These are phyloP conservation scores for Calonectris borealis DNA, from an alignment of 2,113 vertebrate species.

Conservation along the genomic window DNA sequence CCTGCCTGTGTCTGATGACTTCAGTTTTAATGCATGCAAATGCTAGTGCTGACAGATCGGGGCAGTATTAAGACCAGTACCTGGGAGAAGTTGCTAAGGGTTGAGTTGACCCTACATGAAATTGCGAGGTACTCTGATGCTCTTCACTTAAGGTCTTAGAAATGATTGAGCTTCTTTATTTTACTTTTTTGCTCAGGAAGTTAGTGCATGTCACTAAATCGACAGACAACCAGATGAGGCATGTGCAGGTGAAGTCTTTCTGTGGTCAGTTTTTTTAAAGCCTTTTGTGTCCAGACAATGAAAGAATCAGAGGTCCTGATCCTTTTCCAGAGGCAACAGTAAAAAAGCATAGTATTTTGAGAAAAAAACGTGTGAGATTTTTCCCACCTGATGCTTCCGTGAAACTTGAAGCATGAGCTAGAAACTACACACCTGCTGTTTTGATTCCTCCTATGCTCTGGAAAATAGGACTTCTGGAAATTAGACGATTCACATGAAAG, in stretches of 20 bases:
- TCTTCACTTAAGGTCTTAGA: not conserved
- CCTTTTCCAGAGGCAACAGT: not conserved
- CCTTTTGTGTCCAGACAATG: not conserved
- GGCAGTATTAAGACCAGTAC: not conserved
- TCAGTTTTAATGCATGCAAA: not conserved
- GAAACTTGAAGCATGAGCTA: not conserved
- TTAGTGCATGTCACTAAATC: not conserved
- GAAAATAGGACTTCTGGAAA: not conserved
- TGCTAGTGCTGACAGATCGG: not conserved
- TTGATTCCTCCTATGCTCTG: not conserved
- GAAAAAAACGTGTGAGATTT: not conserved
- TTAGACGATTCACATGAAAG: not conserved
- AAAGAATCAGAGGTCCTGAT: not conserved
- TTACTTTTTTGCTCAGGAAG: not conserved
- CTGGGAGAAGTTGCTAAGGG: not conserved
- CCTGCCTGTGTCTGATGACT: not conserved
- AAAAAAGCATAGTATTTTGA: not conserved
- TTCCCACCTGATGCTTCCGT: not conserved
- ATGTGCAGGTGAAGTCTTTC: not conserved
- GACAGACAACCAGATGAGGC: not conserved
- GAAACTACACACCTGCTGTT: not conserved
- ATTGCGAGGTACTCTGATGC: not conserved
- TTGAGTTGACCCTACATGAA: not conserved
- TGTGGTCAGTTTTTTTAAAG: not conserved
- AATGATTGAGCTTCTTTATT: not conserved